phyloP scores from a whole-genome alignment of 2,888 invertebrate species.

The Dynastes tityus region DNA sequence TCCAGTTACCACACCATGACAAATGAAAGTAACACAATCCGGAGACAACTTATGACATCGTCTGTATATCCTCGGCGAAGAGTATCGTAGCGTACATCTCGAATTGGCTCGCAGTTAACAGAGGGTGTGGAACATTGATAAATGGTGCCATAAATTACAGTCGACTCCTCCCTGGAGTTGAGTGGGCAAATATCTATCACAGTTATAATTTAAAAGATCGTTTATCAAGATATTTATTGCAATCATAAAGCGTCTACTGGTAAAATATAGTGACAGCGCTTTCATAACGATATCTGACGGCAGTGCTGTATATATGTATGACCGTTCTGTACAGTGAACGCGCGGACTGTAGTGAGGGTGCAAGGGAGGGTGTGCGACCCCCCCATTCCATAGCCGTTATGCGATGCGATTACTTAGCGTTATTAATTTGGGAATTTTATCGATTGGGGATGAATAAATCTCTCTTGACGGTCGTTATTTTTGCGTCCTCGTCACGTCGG shows the following conservation, averaged over 20 bases:
- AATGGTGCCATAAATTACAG: slow-evolving; percentile 71
- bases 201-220: slow-evolving; percentile 72
- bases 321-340: slow-evolving; percentile 19
- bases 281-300: slow-evolving; percentile 58
- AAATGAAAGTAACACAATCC: no score
- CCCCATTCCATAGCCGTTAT: background rate
- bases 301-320: slow-evolving; percentile 2
- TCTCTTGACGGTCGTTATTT: slow-evolving; percentile 22
- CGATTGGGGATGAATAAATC: slow-evolving; percentile 37
- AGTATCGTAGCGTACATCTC: slow-evolving; percentile 73
- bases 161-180: slow-evolving; percentile 70
- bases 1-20: background rate
- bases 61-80: slow-evolving; percentile 51
- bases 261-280: slow-evolving; percentile 65
- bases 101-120: slow-evolving; percentile 73
- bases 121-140: slow-evolving; percentile 72
- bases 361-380: background rate
- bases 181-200: slow-evolving; percentile 72
- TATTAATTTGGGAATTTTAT: slow-evolving; percentile 46
- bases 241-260: slow-evolving; percentile 68
- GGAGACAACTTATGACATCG: background rate
- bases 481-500: slow-evolving; percentile 20
- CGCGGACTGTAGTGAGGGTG: background rate
- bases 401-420: slow-evolving; percentile 39
- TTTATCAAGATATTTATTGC: slow-evolving; percentile 72